Percentiles rank a stretch among this genome's conserved stretches.
Evolutionary conservation across 2,113 vertebrate species (phyloP).

Genomic region (Ahaetulla prasina): DNA sequence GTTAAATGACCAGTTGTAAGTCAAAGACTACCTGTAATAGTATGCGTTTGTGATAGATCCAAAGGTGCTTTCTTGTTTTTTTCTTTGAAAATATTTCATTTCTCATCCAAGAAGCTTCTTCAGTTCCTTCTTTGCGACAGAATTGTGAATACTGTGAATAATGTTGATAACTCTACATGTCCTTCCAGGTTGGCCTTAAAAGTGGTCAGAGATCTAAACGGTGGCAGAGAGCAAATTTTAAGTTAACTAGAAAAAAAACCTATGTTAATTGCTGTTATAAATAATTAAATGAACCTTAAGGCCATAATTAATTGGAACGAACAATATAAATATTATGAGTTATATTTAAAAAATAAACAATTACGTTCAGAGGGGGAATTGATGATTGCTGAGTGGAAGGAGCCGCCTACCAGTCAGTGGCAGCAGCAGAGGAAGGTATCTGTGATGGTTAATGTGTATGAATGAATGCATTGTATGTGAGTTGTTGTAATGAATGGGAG

Average conservation of each 20-base stretch:
- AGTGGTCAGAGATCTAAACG: not conserved
- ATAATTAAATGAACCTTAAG: not conserved
- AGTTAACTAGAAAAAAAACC: not conserved
- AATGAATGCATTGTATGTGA: too few relatives aligned
- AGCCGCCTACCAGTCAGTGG: too few relatives aligned
- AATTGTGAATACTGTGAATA: not conserved
- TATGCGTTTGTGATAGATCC: not conserved
- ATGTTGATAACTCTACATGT: not conserved
- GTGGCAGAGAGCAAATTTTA: not conserved
- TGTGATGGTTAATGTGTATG: too few relatives aligned
- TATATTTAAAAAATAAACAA: not conserved
- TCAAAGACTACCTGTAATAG: not conserved
- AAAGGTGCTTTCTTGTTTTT: too few relatives aligned
- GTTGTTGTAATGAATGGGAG: too few relatives aligned
- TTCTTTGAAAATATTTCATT: too few relatives aligned
- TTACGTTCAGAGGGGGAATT: not conserved
- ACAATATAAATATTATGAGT: not conserved
- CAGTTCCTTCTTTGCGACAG: not conserved
- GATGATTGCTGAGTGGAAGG: too few relatives aligned
- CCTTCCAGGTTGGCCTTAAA: not conserved
- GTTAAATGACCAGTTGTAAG: too few relatives aligned
- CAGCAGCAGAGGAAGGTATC: too few relatives aligned
- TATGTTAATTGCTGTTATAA: not conserved
- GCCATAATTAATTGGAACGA: not conserved
- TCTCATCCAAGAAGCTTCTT: too few relatives aligned